Percentiles rank a stretch among this genome's conserved stretches.
Conservation (phyloP, 2,797 vertebrate genomes). For the Emys orbicularis region DNA sequence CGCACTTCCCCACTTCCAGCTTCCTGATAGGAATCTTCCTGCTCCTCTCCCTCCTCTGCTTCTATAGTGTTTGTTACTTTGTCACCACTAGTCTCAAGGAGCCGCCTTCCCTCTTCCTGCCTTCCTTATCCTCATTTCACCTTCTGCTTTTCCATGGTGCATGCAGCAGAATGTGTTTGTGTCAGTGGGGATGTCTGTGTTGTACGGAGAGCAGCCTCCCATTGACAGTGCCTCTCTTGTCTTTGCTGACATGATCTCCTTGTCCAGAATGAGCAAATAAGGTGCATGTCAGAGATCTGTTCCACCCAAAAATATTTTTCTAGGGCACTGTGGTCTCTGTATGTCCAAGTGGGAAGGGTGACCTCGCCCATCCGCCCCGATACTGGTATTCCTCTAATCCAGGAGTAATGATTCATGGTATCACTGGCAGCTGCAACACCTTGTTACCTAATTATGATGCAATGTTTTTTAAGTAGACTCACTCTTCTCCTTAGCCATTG, state of each 20-base stretch:
- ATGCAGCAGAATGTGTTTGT: background rate
- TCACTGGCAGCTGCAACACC: accelerated
- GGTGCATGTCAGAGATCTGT: background rate
- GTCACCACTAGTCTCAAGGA: background rate
- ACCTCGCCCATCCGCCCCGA: background rate
- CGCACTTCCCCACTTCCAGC: accelerated
- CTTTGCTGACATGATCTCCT: background rate
- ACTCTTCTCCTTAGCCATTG: background rate
- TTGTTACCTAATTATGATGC: background rate
- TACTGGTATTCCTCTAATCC: background rate
- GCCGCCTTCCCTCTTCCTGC: background rate
- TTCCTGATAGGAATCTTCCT: background rate
- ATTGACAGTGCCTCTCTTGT: background rate
- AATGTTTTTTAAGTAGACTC: background rate
- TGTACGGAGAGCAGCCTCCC: background rate
- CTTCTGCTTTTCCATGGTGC: background rate
- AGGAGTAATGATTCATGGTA: accelerated
- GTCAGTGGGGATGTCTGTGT: background rate
- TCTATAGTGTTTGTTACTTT: accelerated
- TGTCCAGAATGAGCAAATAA: background rate
- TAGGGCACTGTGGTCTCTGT: background rate
- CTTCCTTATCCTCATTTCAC: background rate
- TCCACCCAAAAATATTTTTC: background rate
- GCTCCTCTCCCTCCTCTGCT: background rate
- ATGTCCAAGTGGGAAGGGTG: background rate